Conservation (phyloP, 2,113 vertebrate genomes). For the Microcebus murinus region DNA sequence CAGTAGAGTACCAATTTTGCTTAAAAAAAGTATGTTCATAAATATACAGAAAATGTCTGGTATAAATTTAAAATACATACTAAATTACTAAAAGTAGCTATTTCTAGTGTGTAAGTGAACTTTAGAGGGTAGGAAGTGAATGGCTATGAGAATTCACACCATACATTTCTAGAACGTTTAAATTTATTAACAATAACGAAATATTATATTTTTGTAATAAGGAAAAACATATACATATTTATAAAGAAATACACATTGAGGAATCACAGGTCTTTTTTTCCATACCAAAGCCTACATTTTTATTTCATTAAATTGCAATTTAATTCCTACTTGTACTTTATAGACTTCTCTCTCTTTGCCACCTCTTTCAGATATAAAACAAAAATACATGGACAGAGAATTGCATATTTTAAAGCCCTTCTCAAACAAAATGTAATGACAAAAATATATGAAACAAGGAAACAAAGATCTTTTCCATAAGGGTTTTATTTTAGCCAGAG, state of each 20-base stretch:
- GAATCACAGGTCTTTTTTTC: background rate
- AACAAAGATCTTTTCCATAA: background rate
- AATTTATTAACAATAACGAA: background rate
- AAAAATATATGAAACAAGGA: conserved; percentile 38
- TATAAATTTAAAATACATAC: background rate
- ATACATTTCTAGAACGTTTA: background rate
- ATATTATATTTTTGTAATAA: conserved; percentile 26
- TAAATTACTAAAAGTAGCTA: conserved; percentile 14
- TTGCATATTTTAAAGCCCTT: conserved; percentile 53
- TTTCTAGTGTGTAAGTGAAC: conserved; percentile 8
- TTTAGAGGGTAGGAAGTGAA: background rate
- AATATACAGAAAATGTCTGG: background rate
- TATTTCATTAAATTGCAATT: conserved; percentile 40
- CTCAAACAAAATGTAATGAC: conserved; percentile 59
- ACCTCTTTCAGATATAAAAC: conserved; percentile 46
- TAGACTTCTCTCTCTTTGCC: conserved; percentile 10
- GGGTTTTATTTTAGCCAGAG: conserved; percentile 32
- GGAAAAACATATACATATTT: background rate
- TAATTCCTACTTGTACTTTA: conserved; percentile 50
- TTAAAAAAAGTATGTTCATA: background rate
- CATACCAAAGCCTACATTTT: background rate
- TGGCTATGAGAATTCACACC: background rate
- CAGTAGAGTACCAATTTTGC: background rate
- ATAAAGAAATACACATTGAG: background rate
- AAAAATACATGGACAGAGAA: conserved; percentile 31